Conservation (phyloP, 2,888 invertebrate genomes). For the Petrolisthes manimaculis region DNA sequence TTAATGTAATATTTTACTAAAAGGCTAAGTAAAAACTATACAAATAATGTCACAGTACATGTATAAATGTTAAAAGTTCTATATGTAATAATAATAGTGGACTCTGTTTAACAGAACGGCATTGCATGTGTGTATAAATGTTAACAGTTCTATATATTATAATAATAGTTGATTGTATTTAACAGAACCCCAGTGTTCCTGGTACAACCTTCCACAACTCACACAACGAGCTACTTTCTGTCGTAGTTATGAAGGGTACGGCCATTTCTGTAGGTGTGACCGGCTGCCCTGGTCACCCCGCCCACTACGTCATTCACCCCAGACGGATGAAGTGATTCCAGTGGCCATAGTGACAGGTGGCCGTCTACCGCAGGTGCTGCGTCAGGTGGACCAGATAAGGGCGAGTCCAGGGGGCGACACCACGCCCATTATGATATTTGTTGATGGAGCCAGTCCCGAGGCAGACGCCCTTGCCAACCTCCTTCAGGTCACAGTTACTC, state of each 20-base stretch:
- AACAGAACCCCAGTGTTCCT: slow-evolving; percentile 26
- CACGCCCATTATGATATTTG: slow-evolving; percentile 48
- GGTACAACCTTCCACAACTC: not conserved
- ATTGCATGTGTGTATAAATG: slow-evolving; percentile 2
- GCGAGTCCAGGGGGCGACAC: slow-evolving; percentile 32
- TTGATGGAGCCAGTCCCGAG: slow-evolving; percentile 39
- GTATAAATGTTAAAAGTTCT: no score
- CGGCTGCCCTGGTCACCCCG: slow-evolving; percentile 21
- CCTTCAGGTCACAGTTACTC: slow-evolving; percentile 20
- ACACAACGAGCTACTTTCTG: slow-evolving; percentile 35
- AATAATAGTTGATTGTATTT: no score
- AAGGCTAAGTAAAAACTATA: no score
- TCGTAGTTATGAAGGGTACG: slow-evolving; percentile 46
- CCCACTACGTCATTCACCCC: not conserved
- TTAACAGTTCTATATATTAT: no score
- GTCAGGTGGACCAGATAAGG: slow-evolving; percentile 53
- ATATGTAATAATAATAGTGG: no score
- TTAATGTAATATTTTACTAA: no score
- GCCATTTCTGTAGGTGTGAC: slow-evolving; percentile 42
- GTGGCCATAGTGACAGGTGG: slow-evolving; percentile 47
- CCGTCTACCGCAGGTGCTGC: slow-evolving; percentile 45
- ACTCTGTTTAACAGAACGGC: not conserved
- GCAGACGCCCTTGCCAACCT: slow-evolving; percentile 21
- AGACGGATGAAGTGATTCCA: slow-evolving; percentile 34
- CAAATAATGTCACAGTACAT: no score